Percentiles rank a stretch among this genome's conserved stretches.
Evolutionary conservation across 2,113 vertebrate genomes (phyloP).

Genomic region (Tyto alba): DNA sequence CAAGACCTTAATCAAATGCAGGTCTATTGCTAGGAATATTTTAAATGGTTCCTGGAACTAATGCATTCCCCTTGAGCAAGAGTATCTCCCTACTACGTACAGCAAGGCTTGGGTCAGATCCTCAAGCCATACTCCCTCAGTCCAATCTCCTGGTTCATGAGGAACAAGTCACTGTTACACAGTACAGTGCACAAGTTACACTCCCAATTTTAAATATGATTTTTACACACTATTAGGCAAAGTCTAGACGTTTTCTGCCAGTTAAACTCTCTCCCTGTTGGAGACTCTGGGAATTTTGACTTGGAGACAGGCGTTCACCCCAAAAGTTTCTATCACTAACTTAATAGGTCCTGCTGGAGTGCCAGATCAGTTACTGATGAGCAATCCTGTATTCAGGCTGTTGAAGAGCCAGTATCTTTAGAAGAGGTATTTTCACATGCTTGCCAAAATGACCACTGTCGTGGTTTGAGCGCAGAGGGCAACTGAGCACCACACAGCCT

Average conservation of each 20-base stretch:
- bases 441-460: neutral
- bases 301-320: neutral
- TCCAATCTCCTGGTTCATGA: neutral
- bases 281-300: neutral
- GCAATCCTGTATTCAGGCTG: neutral
- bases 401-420: neutral
- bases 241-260: neutral
- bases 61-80: neutral
- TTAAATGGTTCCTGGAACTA: neutral
- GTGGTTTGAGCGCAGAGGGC: no score
- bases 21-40: neutral
- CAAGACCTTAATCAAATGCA: neutral
- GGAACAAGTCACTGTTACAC: neutral
- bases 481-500: no score
- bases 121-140: neutral
- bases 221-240: neutral
- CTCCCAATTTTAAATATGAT: neutral
- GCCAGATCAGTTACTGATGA: neutral
- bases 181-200: rapidly evolving
- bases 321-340: neutral
- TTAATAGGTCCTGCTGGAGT: neutral
- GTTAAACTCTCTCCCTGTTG: neutral
- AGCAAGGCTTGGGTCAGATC: neutral
- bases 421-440: neutral
- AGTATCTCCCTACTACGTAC: neutral